Evolutionary conservation across 2,797 vertebrate genomes (phyloP), one percentile per base, ranked within the genome.

Genomic region (Notolepis coatsorum): DNA sequence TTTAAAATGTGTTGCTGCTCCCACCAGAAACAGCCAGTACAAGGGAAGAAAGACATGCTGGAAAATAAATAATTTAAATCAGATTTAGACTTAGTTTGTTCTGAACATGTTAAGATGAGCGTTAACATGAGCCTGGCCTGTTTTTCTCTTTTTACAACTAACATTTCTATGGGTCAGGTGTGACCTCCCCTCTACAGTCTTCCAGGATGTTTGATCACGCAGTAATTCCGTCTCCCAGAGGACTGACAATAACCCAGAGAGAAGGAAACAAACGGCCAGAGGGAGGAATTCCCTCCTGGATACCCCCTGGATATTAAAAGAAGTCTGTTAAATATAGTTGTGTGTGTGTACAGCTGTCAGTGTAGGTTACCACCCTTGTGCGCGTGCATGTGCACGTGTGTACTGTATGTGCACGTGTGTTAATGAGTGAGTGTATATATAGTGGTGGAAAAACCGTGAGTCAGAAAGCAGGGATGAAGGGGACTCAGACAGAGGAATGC

Each of bases 271-370:
- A 53, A 42, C 18, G 27, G 38, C 30, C 39, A 0, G 10, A 48
- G 39, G 39, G 60, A n/a, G 31, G 18, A 37, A 4, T 68, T 73
- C 70, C 65, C 68, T 71, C 73, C 53, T 30, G 56, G 61, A 80
- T 61, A 72, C 62, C 43, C n/a, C 60, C 7, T 3, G 20, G 61
- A 49, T 64, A 72, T 82, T 75, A 79, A 75, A 76, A 84, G 66
- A 38, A 42, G 47, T 23, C 5, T 35, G 63, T 73, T 81, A 75
- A 70, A 75, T 71, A 68, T 72, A 76, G 80, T 24, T 5, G 1
- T 59, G 54, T 18, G 38, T 56, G 38, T 24, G 53, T 72, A 13
- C 62, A 54, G 62, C 72, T 68, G 79, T 15, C 37, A 13, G 28
- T 39, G 30, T 42, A 61, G 37, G 35, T 54, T 37, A 57, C 17